Evolutionary conservation across 1,140 invertebrate species (phyloP), one percentile per base, ranked within the genome.

Genomic region (Spodoptera litura): DNA sequence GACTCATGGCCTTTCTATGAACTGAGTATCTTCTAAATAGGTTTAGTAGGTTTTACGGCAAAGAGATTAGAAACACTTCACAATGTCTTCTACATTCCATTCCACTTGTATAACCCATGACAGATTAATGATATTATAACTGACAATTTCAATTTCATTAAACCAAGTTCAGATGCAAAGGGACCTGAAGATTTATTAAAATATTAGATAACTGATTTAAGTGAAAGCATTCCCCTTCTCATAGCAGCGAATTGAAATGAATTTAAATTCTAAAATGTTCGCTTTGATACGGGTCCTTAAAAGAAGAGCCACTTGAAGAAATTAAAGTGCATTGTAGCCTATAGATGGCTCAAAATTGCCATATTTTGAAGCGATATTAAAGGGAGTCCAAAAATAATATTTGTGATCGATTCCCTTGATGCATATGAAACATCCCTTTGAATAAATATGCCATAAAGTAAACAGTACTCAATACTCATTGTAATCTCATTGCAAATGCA

Each of bases 401-500:
- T 53, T 75, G 9, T 64, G 73, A 75, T 53, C n/a, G 73, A 62
- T 64, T 64, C 73, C 73, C 73, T 31, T 27, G 20, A 1, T n/a
- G 25, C 56, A 20, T 11, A 44, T 55, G 31, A 44, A 44, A 44
- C 1, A 6, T 44, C 80, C 80, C 80, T 74, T 51, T 71, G 52
- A 58, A 74, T 75, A 78, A 76, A 78, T 78, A 81, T 51, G 27
- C 25, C 49, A 64, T 75, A 55, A 59, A 78, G 66, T 83, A 88
- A 87, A 91, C 77, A 85, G 71, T 83, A 82, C 78, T 83, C 84
- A 84, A 87, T 87, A 87, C 80, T 86, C 86, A 83, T 84, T 82
- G 79, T 80, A 64, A 59, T 71, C 35, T 74, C 72, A 53, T 53
- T 55, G 58, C 27, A 62, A 62, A 75, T 75, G 73, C 56, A 75